A percentile compares a stretch with the other conserved stretches of the same genome.
Conservation (phyloP, 1,140 invertebrate genomes). For the Drosophila sucinea region DNA sequence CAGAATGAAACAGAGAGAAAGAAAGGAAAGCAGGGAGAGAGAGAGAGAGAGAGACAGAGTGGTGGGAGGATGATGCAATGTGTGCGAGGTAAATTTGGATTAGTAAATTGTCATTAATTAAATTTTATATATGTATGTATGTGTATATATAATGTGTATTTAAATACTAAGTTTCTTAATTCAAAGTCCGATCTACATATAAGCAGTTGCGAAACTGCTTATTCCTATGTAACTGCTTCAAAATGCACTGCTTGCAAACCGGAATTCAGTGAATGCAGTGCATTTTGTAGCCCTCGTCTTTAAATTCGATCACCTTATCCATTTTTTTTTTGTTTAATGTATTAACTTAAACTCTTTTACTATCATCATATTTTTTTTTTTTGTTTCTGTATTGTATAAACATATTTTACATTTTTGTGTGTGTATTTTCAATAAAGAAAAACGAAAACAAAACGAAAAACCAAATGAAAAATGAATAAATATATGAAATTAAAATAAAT, state of each 20-base stretch:
- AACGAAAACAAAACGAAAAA: constrained; percentile 44
- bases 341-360: background rate
- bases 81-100: constrained; percentile 34
- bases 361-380: background rate
- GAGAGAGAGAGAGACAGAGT: constrained; percentile 14
- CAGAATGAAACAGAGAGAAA: constrained; percentile 5
- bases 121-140: constrained; percentile 29
- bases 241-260: constrained; percentile 8
- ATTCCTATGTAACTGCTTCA: too few relatives aligned
- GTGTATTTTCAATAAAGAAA: constrained; percentile 60
- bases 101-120: constrained; percentile 62
- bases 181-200: background rate
- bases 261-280: background rate
- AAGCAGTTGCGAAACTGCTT: too few relatives aligned
- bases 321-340: constrained; percentile 8
- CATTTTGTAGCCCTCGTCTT: constrained; percentile 23
- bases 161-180: background rate
- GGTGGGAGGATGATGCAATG: constrained; percentile 18
- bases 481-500: constrained; percentile 25
- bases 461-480: constrained; percentile 22
- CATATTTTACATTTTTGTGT: constrained; percentile 81
- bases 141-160: background rate
- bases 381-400: constrained; percentile 53
- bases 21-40: constrained; percentile 4
- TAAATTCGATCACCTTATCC: constrained; percentile 25